These are phyloP conservation scores for Leptopilina drosophilae DNA, from an alignment of 2,888 invertebrate genomes.

Conservation along the genomic window DNA sequence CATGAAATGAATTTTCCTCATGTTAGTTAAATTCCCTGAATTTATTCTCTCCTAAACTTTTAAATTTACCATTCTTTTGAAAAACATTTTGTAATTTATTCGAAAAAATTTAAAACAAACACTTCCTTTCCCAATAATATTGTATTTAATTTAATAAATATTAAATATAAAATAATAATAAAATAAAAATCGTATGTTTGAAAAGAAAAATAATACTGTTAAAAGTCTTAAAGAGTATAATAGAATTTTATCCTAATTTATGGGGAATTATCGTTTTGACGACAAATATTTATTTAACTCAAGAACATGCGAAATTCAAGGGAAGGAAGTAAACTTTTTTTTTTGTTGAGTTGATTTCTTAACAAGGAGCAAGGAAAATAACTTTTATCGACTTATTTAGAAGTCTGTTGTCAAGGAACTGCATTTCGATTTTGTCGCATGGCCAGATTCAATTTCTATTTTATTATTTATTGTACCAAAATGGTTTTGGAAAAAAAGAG, in stretches of 20 bases:
- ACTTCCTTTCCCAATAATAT: no score
- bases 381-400: constrained; percentile 70
- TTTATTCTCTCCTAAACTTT: background rate
- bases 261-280: no score
- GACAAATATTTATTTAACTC: background rate
- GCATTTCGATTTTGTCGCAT: constrained; percentile 74
- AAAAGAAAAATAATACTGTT: no score
- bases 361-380: constrained; percentile 57
- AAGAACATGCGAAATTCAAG: background rate
- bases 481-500: no score
- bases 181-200: no score
- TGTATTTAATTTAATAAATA: no score
- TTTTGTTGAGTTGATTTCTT: constrained; percentile 53
- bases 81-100: no score
- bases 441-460: constrained; percentile 68
- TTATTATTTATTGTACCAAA: constrained; percentile 44
- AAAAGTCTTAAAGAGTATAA: no score
- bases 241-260: no score
- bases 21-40: background rate
- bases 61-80: background rate
- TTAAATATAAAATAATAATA: no score
- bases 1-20: constrained; percentile 18
- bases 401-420: constrained; percentile 71
- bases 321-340: constrained; percentile 52
- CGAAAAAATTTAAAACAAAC: no score